Base-by-base conservation (phyloP, 2,888 invertebrate genomes). In the Rotaria sp. region DNA sequence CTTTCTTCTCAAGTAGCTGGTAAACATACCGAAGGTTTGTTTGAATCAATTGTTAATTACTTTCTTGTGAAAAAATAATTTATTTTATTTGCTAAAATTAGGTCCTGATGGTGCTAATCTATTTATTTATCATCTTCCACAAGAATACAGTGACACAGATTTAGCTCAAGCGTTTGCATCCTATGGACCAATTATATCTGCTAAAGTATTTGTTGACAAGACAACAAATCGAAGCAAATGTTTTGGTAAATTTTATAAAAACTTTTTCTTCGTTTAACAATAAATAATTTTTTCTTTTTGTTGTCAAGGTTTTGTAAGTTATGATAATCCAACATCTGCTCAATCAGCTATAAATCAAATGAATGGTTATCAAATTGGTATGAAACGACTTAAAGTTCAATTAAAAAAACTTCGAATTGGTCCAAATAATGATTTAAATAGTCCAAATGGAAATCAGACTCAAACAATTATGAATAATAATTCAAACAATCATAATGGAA, bases 201-300 rank as follows among this genome's bases (percentile, higher is more conserved):
- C 98, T 90, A 99, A 99, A 94, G 98, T 99, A 93, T 99, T 98
- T 93, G 97, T 99, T 93, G 99, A 99, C 93, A 98, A 97, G 93
- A 96, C 96, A 92, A 99, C 99, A 90, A 97, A 97, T 93, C 94
- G 97, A 91, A 98, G 97, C 91, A 99, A 99, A 94, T 99, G 99
- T 93, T 99, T 99, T 93, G 94, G 96, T 80, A 80, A 41, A 18
- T 35, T 15, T 67, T 67, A 4, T 8, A 8, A 18, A 8, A 18
- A 11, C 0, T 50, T 35, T 67, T 18, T 35, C 3, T 35, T 18
- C 7, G 7, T 21, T 21, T 21, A 8, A 18, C 11, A 52, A 4
- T 52, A 2, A 67, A 59, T 30, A 2, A 11, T 59, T n/a, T 30
- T 11, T 59, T 2, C 30, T 30, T 30, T 67, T 5, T 67, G 15